Conservation (phyloP, 2,888 invertebrate genomes). For the Agonopterix alstromeriana region DNA sequence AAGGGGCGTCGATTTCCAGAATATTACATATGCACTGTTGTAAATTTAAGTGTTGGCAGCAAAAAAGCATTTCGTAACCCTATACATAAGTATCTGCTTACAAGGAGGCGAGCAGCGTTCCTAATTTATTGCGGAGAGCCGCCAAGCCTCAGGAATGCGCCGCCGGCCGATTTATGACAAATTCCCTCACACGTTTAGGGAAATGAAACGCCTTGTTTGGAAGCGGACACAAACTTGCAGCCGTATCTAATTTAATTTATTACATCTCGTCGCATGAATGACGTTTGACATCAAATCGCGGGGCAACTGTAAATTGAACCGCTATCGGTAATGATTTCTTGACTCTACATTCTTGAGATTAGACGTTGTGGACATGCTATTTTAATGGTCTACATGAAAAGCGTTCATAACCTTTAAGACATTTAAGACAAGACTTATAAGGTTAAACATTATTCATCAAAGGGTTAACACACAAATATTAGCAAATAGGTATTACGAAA, state of each 20-base stretch:
- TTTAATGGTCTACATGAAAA: slow-evolving; percentile 18
- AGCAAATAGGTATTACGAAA: not conserved
- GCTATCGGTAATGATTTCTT: slow-evolving; percentile 5
- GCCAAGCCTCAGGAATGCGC: slow-evolving; percentile 16
- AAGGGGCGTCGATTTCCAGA: slow-evolving; percentile 7
- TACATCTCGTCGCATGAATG: slow-evolving; percentile 22
- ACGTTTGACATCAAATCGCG: slow-evolving; percentile 24
- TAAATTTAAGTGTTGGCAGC: slow-evolving; percentile 18
- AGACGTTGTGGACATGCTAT: slow-evolving; percentile 22
- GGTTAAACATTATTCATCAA: no score
- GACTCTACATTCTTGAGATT: slow-evolving; percentile 27
- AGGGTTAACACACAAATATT: no score
- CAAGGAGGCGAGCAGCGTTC: slow-evolving; percentile 17
- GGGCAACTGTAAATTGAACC: slow-evolving; percentile 12
- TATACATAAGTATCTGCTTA: slow-evolving; percentile 9
- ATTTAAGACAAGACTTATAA: no score
- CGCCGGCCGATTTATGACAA: slow-evolving; percentile 26
- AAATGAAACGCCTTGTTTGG: slow-evolving; percentile 28
- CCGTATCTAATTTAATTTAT: slow-evolving; percentile 26
- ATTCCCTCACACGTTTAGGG: slow-evolving; percentile 32
- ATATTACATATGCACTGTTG: slow-evolving; percentile 8
- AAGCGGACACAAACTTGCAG: slow-evolving; percentile 12
- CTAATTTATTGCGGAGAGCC: slow-evolving; percentile 19
- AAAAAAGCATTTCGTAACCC: slow-evolving; percentile 26
- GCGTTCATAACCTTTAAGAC: no score